Conservation (phyloP, 2,888 invertebrate species). For the Aporophyla lueneburgensis region DNA sequence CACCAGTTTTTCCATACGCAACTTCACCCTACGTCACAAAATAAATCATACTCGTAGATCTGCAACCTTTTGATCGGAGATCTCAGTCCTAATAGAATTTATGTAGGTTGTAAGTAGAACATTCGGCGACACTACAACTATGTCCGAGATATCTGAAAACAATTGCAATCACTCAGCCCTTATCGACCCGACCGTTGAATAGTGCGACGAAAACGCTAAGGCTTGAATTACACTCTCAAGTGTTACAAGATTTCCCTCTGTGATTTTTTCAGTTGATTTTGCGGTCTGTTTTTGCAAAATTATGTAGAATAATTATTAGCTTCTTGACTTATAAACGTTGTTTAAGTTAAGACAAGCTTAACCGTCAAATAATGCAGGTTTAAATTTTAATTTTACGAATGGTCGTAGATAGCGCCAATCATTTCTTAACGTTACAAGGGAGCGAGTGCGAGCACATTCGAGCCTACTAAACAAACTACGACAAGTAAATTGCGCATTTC, state of each 20-base stretch:
- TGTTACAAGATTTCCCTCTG: neutral
- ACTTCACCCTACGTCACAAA: neutral
- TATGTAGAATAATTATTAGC: neutral
- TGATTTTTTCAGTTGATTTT: neutral
- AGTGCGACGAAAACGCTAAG: slow-evolving; percentile 46
- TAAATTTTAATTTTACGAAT: neutral
- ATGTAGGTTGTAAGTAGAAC: slow-evolving; percentile 38
- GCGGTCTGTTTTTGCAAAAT: neutral
- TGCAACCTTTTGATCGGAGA: neutral
- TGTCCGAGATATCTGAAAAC: slow-evolving; percentile 66
- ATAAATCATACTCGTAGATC: slow-evolving; percentile 9
- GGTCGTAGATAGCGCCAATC: neutral
- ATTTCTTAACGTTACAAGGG: too few relatives aligned
- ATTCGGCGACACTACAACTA: slow-evolving; percentile 34
- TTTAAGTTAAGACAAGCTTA: neutral
- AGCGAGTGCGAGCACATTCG: too few relatives aligned
- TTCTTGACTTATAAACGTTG: neutral
- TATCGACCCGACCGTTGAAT: slow-evolving; percentile 54
- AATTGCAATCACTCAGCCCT: slow-evolving; percentile 71
- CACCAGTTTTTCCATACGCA: neutral
- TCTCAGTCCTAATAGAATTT: slow-evolving; percentile 13
- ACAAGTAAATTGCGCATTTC: too few relatives aligned
- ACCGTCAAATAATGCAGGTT: fast-evolving
- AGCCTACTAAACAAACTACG: too few relatives aligned
- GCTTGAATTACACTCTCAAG: slow-evolving; percentile 56